Base-by-base conservation (phyloP, 2,888 invertebrate species). In the Polia nebulosa region DNA sequence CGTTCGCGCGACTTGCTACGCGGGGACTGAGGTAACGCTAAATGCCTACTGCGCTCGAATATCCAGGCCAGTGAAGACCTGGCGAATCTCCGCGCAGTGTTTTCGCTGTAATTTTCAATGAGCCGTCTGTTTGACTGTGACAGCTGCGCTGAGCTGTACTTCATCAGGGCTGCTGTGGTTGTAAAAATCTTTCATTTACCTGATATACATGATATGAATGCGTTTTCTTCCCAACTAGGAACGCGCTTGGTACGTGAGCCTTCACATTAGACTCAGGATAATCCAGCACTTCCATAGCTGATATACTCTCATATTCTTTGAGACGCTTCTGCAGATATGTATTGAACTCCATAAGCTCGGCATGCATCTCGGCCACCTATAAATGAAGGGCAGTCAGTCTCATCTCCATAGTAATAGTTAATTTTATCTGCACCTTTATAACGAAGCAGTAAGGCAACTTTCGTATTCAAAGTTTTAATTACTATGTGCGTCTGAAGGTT, bases 341-440 rank as follows among this genome's bases (percentile, higher is more conserved):
- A 93, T 99, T 99, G 86, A 99, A 98, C 91, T 99, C 98, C 98
- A 99, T 98, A 60, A 99, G 94, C 89, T 99, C 99, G 0, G 98
- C 98, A 87, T 99, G 99, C 99, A 99, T 99, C 94, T 99, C 98
- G 3, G 99, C 98, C 0, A 99, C 98, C 97, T 98, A 61, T 76
- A 88, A 15, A 72, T 17, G 39, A 20, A 75, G 2, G 27, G 13
- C 25, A 25, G 25, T 34, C 15, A 63, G 15, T 22, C 17, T 0
- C 34, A 36, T 15, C 5, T n/a, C 11, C 15, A 7, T 25, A 0
- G 32, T 1, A 32, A 51, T 17, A 20, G 13, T 32, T 70, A 1
- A 17, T 8, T 15, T 55, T 22, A 36, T 7, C n/a, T 45, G 27
- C 7, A n/a, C 11, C n/a, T 22, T 47, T 58, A 29, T 71, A 39